Percentiles rank a stretch among this genome's conserved stretches.
Conservation (phyloP, 2,797 vertebrate genomes). For the Erethizon dorsatum region DNA sequence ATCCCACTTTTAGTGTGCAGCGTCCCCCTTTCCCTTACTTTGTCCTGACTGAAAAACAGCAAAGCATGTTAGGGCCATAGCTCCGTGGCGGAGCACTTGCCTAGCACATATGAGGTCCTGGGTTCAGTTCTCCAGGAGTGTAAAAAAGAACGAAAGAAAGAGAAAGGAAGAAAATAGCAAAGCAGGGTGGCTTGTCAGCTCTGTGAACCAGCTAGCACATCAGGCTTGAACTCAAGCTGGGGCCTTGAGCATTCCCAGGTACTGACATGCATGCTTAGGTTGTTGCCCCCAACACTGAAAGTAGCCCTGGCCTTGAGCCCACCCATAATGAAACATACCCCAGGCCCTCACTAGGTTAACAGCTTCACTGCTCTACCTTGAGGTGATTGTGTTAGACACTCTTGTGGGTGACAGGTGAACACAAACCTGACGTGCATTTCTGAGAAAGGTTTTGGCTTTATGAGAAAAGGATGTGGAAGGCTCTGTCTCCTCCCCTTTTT, state of each 20-base stretch:
- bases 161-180: too few species aligned
- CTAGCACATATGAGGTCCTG: not conserved
- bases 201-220: not conserved
- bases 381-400: not conserved
- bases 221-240: not conserved
- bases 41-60: not conserved
- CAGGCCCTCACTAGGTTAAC: not conserved
- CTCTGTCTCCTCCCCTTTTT: not conserved
- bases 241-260: not conserved
- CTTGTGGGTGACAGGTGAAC: not conserved
- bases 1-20: not conserved
- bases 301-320: not conserved
- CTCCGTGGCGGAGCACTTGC: not conserved
- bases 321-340: not conserved
- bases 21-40: not conserved
- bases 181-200: not conserved
- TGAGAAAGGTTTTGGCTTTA: not conserved
- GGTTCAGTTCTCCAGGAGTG: not conserved
- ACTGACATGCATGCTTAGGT: not conserved
- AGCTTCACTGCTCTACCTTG: not conserved
- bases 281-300: not conserved
- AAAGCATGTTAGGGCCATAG: not conserved
- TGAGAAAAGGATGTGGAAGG: slow-evolving; percentile 15
- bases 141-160: too few species aligned
- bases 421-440: not conserved